Evolutionary conservation across 2,113 vertebrate genomes (phyloP).

Genomic region (Prionailurus bengalensis): DNA sequence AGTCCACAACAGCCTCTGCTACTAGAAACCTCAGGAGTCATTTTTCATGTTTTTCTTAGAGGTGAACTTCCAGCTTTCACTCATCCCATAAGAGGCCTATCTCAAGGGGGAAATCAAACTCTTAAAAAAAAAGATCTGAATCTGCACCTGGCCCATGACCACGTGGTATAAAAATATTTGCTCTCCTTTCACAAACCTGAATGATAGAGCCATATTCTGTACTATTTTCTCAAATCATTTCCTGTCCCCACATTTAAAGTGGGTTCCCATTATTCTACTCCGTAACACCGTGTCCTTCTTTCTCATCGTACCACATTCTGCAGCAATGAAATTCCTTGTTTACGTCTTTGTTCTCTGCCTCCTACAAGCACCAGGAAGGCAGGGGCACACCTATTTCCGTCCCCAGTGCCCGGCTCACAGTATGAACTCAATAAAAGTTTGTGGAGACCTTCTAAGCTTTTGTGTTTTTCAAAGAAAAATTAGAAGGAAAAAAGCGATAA

Average conservation of each 20-base stretch:
- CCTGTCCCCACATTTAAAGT: neutral
- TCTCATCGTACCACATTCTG: neutral
- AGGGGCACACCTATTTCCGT: neutral
- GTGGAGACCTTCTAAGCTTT: neutral
- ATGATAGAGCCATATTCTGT: neutral
- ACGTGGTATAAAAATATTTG: neutral
- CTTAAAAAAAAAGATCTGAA: neutral
- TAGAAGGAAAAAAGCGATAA: neutral
- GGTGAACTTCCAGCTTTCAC: neutral
- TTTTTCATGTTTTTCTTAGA: neutral
- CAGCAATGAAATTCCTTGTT: neutral
- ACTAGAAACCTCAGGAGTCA: neutral
- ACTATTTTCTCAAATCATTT: neutral
- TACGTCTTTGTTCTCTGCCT: neutral
- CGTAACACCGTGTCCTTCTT: neutral
- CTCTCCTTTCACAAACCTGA: neutral
- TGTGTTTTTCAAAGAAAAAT: neutral
- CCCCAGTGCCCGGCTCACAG: neutral
- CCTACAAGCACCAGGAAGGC: neutral
- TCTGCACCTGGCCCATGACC: neutral
- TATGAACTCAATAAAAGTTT: neutral
- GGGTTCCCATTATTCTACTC: neutral
- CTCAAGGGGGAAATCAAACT: neutral
- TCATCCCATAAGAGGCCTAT: neutral
- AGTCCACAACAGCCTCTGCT: neutral